Evolutionary conservation across 2,888 invertebrate species (phyloP).

Genomic region (Drosophila limbata): DNA sequence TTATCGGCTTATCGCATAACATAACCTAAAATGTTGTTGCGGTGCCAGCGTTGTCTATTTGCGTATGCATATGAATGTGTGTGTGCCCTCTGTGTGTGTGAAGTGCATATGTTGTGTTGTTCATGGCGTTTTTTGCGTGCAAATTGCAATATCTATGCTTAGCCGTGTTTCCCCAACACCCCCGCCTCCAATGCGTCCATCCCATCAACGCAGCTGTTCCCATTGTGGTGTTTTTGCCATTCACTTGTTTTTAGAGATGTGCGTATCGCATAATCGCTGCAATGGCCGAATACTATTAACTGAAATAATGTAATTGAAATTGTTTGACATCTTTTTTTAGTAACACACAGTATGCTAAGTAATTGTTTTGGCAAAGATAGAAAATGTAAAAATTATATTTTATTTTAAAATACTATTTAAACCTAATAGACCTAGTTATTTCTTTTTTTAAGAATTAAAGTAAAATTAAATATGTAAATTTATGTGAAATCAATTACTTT

Average conservation of each 20-base stretch:
- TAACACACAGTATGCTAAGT: no score
- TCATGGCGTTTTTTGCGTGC: constrained; percentile 21
- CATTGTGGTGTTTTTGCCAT: constrained; percentile 33
- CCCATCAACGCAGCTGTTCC: constrained; percentile 19
- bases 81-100: background rate
- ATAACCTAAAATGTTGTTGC: constrained; percentile 52
- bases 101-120: constrained; percentile 14
- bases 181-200: background rate
- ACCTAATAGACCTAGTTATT: no score
- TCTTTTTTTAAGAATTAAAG: no score
- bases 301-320: no score
- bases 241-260: constrained; percentile 34
- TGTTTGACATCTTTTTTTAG: no score
- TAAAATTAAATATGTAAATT: background rate
- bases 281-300: no score
- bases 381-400: no score
- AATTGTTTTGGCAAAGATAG: no score
- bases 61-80: constrained; percentile 2
- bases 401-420: no score
- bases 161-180: background rate
- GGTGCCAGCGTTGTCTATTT: constrained; percentile 20
- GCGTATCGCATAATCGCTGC: background rate
- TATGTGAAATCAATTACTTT: background rate
- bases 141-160: constrained; percentile 25
- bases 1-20: constrained; percentile 48